Evolutionary conservation across 2,888 invertebrate species (phyloP), one percentile per base, ranked within the genome.

Genomic region (Platerodrilus igneus): DNA sequence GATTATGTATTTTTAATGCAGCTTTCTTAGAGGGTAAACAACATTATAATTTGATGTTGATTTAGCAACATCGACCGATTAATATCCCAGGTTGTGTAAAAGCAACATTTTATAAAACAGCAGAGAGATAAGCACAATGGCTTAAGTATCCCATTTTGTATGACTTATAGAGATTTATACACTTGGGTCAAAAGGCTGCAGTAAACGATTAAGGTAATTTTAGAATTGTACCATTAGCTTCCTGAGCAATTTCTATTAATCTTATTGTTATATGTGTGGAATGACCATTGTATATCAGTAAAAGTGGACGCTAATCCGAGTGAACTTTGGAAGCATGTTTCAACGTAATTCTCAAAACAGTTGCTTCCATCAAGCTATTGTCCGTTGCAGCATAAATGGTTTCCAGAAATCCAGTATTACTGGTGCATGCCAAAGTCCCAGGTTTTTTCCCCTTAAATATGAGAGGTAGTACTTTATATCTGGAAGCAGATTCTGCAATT

Each of bases 391-490:
- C 19, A 19, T 38, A 32, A 2, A n/a, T n/a, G 16, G 3, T 16
- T 9, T 29, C 22, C n/a, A 16, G 21, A 9, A 21, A 9, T 3
- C 5, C 11, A 16, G 7, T 6, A 8, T n/a, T n/a, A n/a, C 17
- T 8, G 13, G 3, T 10, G 22, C 10, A 9, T 3, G 55, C 18
- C 4, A 47, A 19, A 21, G n/a, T n/a, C n/a, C n/a, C n/a, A n/a
- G n/a, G n/a, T n/a, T n/a, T n/a, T n/a, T n/a, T n/a, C n/a, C n/a
- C n/a, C n/a, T n/a, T n/a, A n/a, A n/a, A n/a, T n/a, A 47, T 45
- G 7, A 44, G 20, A 6, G 51, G 47, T 4, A 48, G 47, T 4
- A 27, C 18, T 26, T 52, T 50, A n/a, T 25, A 15, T 3, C 51
- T 51, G 14, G 27, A 13, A 17, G 53, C 52, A 32, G 16, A 38